phyloP scores from a whole-genome alignment of 2,797 vertebrate genomes.

The Sebastes oblongus region DNA sequence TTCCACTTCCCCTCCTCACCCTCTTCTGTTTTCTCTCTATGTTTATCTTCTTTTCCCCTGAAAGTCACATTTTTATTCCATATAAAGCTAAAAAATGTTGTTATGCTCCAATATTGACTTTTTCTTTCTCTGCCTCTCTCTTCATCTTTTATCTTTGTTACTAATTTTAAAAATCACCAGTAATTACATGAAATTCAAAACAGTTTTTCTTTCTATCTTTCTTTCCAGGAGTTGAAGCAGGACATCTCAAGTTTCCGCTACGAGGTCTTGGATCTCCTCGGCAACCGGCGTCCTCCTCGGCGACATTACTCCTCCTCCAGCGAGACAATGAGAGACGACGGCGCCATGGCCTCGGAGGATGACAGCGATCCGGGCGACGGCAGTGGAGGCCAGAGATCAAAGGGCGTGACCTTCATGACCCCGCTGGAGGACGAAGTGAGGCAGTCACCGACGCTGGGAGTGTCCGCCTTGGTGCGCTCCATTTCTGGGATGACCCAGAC shows the following conservation, averaged over 20 bases:
- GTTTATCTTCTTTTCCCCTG: background rate
- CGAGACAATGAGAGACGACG: constrained; percentile 87
- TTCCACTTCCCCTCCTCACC: constrained; percentile 21
- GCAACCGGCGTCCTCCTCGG: constrained; percentile 91
- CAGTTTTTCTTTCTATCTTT: background rate
- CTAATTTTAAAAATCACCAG: background rate
- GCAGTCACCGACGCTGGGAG: constrained; percentile 81
- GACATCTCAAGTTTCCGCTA: constrained; percentile 98
- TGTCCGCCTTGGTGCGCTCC: constrained; percentile 89
- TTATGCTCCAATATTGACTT: background rate
- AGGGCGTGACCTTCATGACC: constrained; percentile 86
- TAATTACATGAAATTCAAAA: background rate
- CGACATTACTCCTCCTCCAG: constrained; percentile 92
- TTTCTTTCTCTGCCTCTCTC: background rate
- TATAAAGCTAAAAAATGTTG: background rate
- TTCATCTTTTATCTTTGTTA: background rate
- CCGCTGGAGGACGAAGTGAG: constrained; percentile 82
- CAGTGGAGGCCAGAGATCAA: constrained; percentile 76
- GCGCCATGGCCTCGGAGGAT: constrained; percentile 71
- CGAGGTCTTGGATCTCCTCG: constrained; percentile 94
- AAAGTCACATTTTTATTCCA: background rate
- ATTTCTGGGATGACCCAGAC: constrained; percentile 82
- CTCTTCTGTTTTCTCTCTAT: background rate
- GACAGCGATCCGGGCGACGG: constrained; percentile 65
- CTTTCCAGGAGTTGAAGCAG: constrained; percentile 91